Evolutionary conservation across 2,113 vertebrate genomes (phyloP).

Genomic region (Psephotus haematonotus): DNA sequence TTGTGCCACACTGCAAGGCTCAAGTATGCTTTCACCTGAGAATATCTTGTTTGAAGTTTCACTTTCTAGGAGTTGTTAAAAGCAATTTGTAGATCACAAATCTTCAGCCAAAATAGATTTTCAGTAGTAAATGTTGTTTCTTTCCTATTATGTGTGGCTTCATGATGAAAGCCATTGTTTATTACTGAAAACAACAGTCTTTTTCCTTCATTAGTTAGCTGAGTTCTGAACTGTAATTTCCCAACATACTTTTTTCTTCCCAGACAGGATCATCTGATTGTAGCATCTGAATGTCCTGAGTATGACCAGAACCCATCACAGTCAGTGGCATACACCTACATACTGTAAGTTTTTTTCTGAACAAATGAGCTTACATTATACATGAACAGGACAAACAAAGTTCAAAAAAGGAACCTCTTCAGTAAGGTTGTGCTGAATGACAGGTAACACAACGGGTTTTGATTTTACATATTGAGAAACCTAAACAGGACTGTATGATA

Average conservation of each 20-base stretch:
- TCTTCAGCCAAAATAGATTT: not conserved
- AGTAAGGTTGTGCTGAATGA: not conserved
- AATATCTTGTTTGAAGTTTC: not conserved
- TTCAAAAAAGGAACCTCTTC: not conserved
- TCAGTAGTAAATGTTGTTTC: not conserved
- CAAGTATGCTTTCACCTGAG: not conserved
- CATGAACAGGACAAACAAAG: not conserved
- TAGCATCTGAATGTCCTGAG: not conserved
- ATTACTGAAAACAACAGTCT: not conserved
- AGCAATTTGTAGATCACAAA: not conserved
- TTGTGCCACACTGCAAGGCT: not conserved
- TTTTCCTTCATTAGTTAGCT: not conserved
- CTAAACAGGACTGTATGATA: not conserved
- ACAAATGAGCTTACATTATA: not conserved
- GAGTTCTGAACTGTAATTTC: not conserved
- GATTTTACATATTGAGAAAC: not conserved
- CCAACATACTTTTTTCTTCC: accelerated
- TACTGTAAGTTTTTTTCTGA: not conserved
- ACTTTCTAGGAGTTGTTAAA: not conserved
- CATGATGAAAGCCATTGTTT: not conserved
- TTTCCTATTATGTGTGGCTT: not conserved
- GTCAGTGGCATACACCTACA: accelerated
- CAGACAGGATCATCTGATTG: not conserved
- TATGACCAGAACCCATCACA: not conserved
- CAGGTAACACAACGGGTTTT: not conserved